A percentile compares a stretch with the other conserved stretches of the same genome.
Evolutionary conservation across 1,140 invertebrate species (phyloP).

Genomic region (Cydia fagiglandana): DNA sequence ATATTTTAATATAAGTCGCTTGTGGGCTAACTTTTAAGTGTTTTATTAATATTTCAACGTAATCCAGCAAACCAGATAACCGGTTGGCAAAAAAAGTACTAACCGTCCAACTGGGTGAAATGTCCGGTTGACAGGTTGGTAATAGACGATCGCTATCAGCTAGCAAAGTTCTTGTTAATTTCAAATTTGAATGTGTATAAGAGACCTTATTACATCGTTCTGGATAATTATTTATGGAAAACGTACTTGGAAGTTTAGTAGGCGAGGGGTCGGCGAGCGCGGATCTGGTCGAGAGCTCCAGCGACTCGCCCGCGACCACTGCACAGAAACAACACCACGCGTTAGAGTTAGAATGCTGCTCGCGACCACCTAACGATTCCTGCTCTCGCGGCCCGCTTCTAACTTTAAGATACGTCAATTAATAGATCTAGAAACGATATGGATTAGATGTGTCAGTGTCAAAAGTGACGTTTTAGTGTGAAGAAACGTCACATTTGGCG

Average conservation of each 20-base stretch:
- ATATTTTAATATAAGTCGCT: too few relatives aligned
- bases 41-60: background rate
- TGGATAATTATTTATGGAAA: conserved; percentile 39
- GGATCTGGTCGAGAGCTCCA: conserved; percentile 79
- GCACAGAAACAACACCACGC: conserved; percentile 70
- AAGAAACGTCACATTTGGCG: too few relatives aligned
- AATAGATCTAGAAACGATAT: too few relatives aligned
- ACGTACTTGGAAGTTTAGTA: conserved; percentile 83
- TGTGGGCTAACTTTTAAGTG: background rate
- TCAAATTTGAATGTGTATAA: background rate
- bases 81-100: too few relatives aligned
- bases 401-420: too few relatives aligned
- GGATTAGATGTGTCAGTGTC: too few relatives aligned
- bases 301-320: conserved; percentile 72
- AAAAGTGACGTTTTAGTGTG: too few relatives aligned
- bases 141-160: too few relatives aligned
- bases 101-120: too few relatives aligned
- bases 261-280: conserved; percentile 76
- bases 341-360: conserved; percentile 39
- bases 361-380: background rate
- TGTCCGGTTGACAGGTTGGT: too few relatives aligned
- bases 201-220: conserved; percentile 63
- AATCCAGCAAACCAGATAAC: too few relatives aligned
- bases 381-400: too few relatives aligned
- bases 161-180: background rate